Evolutionary conservation across 2,888 invertebrate genomes (phyloP).

Genomic region (Dorcus parallelipipedus): DNA sequence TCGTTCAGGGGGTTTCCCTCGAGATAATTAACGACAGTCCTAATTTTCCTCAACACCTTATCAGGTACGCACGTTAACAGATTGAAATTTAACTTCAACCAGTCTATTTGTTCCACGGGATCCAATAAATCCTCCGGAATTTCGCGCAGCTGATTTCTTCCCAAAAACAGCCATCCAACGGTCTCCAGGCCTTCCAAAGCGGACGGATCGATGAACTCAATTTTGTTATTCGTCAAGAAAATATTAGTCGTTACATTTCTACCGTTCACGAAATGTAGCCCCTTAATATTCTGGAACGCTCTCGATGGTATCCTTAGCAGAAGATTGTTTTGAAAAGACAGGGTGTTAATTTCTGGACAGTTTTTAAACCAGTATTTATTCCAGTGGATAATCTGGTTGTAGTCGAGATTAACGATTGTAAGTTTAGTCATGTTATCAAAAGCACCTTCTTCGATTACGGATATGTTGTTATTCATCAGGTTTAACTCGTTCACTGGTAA

Average conservation of each 20-base stretch:
- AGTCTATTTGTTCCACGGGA: constrained; percentile 34
- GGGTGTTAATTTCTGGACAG: constrained; percentile 33
- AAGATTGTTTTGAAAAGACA: constrained; percentile 38
- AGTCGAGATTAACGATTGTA: constrained; percentile 35
- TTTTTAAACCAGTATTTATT: constrained; percentile 39
- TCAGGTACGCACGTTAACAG: constrained; percentile 36
- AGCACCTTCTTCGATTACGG: constrained; percentile 24
- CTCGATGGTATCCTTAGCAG: constrained; percentile 31
- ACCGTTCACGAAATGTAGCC: constrained; percentile 25
- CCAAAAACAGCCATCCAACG: constrained; percentile 31
- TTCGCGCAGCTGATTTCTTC: constrained; percentile 28
- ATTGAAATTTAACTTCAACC: constrained; percentile 39
- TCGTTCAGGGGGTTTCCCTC: constrained; percentile 37
- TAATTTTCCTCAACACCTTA: constrained; percentile 35
- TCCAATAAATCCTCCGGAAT: constrained; percentile 34
- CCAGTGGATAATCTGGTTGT: constrained; percentile 36
- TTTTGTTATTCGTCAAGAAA: constrained; percentile 29
- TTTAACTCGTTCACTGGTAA: constrained; percentile 25
- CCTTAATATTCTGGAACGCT: constrained; percentile 38
- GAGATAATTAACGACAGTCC: constrained; percentile 38
- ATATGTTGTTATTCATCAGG: constrained; percentile 29
- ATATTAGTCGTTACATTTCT: constrained; percentile 28
- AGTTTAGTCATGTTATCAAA: constrained; percentile 35
- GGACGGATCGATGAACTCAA: constrained; percentile 25
- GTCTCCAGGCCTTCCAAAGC: constrained; percentile 27